Conservation (phyloP, 2,797 vertebrate species). For the Prunella strophiata region DNA sequence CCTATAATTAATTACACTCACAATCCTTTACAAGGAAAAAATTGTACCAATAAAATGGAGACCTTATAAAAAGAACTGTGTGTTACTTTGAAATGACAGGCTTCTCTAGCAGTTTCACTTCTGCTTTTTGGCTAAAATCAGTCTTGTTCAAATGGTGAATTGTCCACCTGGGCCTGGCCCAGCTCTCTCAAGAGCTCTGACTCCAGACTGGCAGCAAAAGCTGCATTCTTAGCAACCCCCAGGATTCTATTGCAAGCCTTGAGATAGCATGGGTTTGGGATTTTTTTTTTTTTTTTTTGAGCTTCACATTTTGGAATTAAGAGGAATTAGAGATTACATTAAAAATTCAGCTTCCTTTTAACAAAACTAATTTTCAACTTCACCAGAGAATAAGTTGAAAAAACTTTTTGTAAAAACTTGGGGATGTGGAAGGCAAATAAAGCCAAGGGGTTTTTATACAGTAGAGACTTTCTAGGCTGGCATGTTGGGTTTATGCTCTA, state of each 20-base stretch:
- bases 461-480: not conserved
- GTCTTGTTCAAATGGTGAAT: not conserved
- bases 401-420: not conserved
- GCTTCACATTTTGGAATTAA: not conserved
- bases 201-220: not conserved
- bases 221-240: not conserved
- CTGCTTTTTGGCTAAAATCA: not conserved
- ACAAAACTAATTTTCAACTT: not conserved
- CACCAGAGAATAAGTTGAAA: not conserved
- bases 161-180: not conserved
- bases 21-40: constrained; percentile 59
- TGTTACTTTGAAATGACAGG: not conserved
- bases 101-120: not conserved
- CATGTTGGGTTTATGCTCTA: not conserved
- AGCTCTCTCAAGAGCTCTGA: not conserved
- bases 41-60: constrained; percentile 49
- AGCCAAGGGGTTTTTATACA: accelerated
- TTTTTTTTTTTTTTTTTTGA: not conserved
- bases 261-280: not conserved
- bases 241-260: not conserved
- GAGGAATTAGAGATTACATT: not conserved
- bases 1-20: constrained; percentile 51
- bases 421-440: not conserved
- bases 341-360: not conserved
- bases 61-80: not conserved